These are phyloP conservation scores for Notoglanidium macrostoma DNA, from an alignment of 2,797 vertebrate genomes.

Conservation along the genomic window DNA sequence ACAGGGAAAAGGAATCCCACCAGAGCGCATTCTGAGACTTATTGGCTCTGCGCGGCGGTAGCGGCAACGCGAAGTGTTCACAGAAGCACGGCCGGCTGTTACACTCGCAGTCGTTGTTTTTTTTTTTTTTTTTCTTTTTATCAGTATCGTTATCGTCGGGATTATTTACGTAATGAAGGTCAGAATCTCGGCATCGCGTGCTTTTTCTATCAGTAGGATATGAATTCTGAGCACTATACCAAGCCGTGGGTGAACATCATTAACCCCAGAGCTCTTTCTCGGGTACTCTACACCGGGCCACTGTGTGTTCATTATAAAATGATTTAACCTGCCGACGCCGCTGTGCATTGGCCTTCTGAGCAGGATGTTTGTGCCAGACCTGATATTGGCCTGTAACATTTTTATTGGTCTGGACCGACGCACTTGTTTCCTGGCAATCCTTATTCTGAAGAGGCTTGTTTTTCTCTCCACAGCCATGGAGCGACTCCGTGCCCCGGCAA, in stretches of 20 bases:
- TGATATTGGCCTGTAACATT: slow-evolving; percentile 12
- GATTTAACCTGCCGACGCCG: slow-evolving; percentile 15
- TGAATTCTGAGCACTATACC: neutral
- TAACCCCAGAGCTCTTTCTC: slow-evolving; percentile 14
- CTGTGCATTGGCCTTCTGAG: slow-evolving; percentile 19
- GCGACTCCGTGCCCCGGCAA: slow-evolving; percentile 71
- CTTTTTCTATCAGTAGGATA: slow-evolving; percentile 7
- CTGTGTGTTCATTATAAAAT: slow-evolving; percentile 30
- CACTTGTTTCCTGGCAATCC: neutral
- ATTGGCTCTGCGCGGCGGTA: neutral
- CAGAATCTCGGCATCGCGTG: neutral
- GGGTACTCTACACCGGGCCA: neutral
- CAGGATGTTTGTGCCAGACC: slow-evolving; percentile 26
- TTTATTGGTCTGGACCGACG: slow-evolving; percentile 16
- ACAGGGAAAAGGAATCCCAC: neutral
- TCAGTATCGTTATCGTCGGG: neutral
- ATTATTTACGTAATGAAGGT: neutral
- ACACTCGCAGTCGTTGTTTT: neutral
- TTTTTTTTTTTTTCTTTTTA: too few species aligned
- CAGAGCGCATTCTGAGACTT: neutral
- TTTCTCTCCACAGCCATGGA: slow-evolving; percentile 69
- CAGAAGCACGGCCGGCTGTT: neutral
- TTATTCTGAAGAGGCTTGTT: slow-evolving; percentile 30
- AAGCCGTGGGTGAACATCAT: slow-evolving; percentile 24
- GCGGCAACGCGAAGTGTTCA: neutral